phyloP scores from a whole-genome alignment of 2,888 invertebrate genomes.

The Erpobdella octoculata region DNA sequence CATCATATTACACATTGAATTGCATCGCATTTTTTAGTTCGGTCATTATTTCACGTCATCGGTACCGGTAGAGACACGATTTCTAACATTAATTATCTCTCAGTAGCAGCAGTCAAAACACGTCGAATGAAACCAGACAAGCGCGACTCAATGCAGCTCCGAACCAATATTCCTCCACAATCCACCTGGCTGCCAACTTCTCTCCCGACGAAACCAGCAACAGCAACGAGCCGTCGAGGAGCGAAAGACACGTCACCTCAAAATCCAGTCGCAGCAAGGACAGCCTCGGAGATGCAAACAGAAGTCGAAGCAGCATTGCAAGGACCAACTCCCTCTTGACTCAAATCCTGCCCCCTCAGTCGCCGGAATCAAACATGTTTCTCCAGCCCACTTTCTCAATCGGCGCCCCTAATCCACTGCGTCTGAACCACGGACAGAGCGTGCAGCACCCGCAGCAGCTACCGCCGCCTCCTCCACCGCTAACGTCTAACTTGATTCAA shows the following conservation, averaged over 20 bases:
- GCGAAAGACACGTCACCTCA: too few relatives aligned
- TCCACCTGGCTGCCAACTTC: neutral
- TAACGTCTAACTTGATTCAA: too few relatives aligned
- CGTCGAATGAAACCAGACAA: neutral
- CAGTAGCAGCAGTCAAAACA: neutral
- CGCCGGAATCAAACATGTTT: too few relatives aligned
- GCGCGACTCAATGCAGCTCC: constrained; percentile 4
- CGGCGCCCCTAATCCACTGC: neutral
- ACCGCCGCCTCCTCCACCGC: neutral
- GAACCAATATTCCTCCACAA: neutral
- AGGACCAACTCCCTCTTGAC: neutral
- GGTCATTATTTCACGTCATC: too few relatives aligned
- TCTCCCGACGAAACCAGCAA: neutral
- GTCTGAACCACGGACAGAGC: too few relatives aligned
- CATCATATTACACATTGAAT: too few relatives aligned
- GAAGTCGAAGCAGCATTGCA: neutral
- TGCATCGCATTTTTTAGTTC: too few relatives aligned
- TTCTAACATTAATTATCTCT: too few relatives aligned
- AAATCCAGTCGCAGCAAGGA: neutral
- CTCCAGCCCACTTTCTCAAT: neutral
- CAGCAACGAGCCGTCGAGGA: too few relatives aligned
- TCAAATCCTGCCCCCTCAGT: too few relatives aligned
- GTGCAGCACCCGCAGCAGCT: too few relatives aligned
- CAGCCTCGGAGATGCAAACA: neutral
- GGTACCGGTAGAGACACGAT: too few relatives aligned